Evolutionary conservation across 2,888 invertebrate species (phyloP), one percentile per base, ranked within the genome.

Genomic region (Yponomeuta cagnagella): DNA sequence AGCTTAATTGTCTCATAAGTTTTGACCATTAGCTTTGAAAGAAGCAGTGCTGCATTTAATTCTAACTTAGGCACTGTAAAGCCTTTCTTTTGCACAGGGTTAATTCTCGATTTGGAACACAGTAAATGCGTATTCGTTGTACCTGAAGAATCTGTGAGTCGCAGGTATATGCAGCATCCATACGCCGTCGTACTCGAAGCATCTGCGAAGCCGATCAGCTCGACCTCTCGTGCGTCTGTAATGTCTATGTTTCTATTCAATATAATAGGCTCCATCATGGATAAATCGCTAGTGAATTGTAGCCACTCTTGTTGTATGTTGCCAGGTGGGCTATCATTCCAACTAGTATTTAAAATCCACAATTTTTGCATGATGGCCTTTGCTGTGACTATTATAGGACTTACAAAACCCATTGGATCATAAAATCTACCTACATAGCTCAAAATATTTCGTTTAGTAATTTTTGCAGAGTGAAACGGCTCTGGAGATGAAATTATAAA

Each of bases 51-150:
- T 8, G 73, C 74, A 71, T 74, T 75, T 23, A 75, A 31, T 52
- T 75, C 74, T 8, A 74, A 58, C 4, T 74, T 58, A 0, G 74
- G 74, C 10, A 64, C n/a, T 64, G 64, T 58, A 0, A 43, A 4
- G 52, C 15, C 12, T 58, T 58, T 15, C 4, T 15, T 15, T 15
- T 43, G 43, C 43, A 43, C 15, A 6, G 75, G 75, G 52, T 75
- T 74, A 1, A 75, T 70, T 30, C 74, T n/a, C 9, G 74, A 75
- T 68, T 74, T 74, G 3, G 74, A 74, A 64, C 75, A 73, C 43
- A 76, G 70, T 31, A 74, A 72, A 33, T 64, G 63, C 10, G 72
- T 31, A 58, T 66, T 10, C 15, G 65, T 70, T n/a, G 72, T 73
- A 73, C 74, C 73, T 72, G 68, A n/a, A 48, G 37, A 9, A 15